Evolutionary conservation across 2,888 invertebrate species (phyloP).

Genomic region (Atherix ibis): DNA sequence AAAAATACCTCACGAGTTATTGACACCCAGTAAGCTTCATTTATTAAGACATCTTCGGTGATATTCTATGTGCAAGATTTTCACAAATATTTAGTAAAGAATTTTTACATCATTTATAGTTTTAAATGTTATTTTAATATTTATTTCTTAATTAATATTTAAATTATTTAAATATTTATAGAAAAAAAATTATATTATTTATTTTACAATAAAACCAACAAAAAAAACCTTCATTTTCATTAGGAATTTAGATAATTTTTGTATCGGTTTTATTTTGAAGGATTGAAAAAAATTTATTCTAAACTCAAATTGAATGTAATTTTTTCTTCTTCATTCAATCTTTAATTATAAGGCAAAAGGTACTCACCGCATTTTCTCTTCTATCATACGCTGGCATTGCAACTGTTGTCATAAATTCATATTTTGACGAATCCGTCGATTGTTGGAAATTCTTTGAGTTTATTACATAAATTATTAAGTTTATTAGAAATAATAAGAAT

Average conservation of each 20-base stretch:
- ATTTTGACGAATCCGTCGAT: constrained; percentile 38
- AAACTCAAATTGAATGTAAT: background rate
- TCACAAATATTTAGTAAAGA: constrained; percentile 7
- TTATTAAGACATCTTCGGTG: constrained; percentile 89
- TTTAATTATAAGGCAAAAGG: background rate
- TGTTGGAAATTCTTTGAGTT: constrained; percentile 30
- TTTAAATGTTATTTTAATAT: too few species aligned
- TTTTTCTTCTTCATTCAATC: background rate
- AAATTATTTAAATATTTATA: too few species aligned
- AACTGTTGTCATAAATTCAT: constrained; percentile 81
- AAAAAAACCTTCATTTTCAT: background rate
- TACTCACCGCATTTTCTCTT: constrained; percentile 65
- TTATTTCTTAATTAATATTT: constrained; percentile 3
- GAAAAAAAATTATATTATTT: too few species aligned
- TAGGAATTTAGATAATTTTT: background rate
- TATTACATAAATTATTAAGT: too few species aligned
- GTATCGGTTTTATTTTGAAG: background rate
- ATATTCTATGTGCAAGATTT: constrained; percentile 59
- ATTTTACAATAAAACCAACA: background rate
- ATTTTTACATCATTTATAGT: too few species aligned
- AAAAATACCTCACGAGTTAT: constrained; percentile 89
- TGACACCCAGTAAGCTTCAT: constrained; percentile 86
- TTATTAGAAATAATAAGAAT: background rate
- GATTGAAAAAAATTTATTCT: too few species aligned
- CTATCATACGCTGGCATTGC: constrained; percentile 87